Evolutionary conservation across 1,140 invertebrate species (phyloP), one percentile per base, ranked within the genome.

Genomic region (Wasmannia auropunctata): DNA sequence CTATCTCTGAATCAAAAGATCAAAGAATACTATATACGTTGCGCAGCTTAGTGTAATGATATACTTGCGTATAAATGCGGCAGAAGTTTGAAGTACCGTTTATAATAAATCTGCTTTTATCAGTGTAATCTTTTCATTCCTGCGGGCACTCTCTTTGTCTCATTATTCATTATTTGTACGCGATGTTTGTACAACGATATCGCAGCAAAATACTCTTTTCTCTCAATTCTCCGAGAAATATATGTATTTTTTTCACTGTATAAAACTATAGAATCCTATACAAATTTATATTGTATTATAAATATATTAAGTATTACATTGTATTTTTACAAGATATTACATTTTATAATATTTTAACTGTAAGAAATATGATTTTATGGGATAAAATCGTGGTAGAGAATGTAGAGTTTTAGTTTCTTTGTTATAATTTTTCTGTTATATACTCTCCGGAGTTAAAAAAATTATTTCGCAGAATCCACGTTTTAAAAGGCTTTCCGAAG

Each of bases 41-140:
- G 34, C 58, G 6, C 22, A 40, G 28, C 19, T 31, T 56, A 8
- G 22, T 31, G 19, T n/a, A n/a, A 56, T 43, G 19, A 56, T 80
- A 54, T 43, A 54, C 60, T 54, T 67, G 62, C 31, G 19, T 14
- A 67, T 25, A 67, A 31, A 67, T 67, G 46, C 46, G 19, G 10
- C 34, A 70, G 10, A 70, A 80, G 63, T 28, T 19, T 80, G 6
- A 80, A 80, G 49, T 69, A 31, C 43, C 49, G 16, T 70, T 80
- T 70, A 80, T 22, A 80, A 54, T 46, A 16, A 43, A 49, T 31
- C 31, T 51, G 5, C n/a, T 7, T 69, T 56, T 56, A 56, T 70
- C 34, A 69, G 10, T 28, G 22, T 70, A 69, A 79, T 80, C 28
- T 54, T 40, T 22, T 51, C 16, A n/a, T 51, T 69, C 11, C 6